phyloP scores from a whole-genome alignment of 2,888 invertebrate genomes.

The Noctua fimbriata region DNA sequence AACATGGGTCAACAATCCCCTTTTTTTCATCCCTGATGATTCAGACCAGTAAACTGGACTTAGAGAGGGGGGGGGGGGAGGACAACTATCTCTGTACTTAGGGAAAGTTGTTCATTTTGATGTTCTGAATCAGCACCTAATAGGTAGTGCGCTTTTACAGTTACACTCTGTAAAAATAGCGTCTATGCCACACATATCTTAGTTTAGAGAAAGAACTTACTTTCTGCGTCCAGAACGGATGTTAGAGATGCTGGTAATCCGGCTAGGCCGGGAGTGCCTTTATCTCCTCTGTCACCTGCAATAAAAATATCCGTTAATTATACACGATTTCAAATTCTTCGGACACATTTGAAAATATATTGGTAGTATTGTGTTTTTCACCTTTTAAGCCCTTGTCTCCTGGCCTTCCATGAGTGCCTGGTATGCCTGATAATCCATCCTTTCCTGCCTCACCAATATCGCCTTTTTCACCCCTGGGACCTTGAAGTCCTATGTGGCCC shows the following conservation, averaged over 20 bases:
- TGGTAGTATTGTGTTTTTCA: conserved; percentile 21
- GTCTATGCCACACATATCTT: not conserved
- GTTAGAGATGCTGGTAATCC: conserved; percentile 93
- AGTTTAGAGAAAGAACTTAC: conserved; percentile 71
- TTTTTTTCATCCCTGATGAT: not conserved
- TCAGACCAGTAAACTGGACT: not conserved
- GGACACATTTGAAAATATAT: not conserved
- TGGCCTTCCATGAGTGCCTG: conserved; percentile 93
- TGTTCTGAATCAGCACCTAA: not conserved
- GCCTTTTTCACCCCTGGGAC: conserved; percentile 81
- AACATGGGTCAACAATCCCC: too few species aligned
- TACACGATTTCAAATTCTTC: not conserved
- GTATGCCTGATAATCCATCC: conserved; percentile 92
- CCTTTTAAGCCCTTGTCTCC: conserved; percentile 90
- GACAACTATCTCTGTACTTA: too few species aligned
- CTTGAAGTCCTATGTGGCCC: conserved; percentile 65
- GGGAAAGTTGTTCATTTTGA: too few species aligned
- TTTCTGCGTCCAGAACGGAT: conserved; percentile 78
- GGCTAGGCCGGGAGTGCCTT: conserved; percentile 93
- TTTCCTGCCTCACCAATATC: conserved; percentile 88
- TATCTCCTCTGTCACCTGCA: conserved; percentile 91
- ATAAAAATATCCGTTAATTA: conserved; percentile 10
- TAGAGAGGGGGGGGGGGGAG: too few species aligned
- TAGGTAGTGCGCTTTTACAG: not conserved
- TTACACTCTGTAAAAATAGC: not conserved